Evolutionary conservation across 1,140 invertebrate genomes (phyloP), one percentile per base, ranked within the genome.

Genomic region (Papilio dardanus): DNA sequence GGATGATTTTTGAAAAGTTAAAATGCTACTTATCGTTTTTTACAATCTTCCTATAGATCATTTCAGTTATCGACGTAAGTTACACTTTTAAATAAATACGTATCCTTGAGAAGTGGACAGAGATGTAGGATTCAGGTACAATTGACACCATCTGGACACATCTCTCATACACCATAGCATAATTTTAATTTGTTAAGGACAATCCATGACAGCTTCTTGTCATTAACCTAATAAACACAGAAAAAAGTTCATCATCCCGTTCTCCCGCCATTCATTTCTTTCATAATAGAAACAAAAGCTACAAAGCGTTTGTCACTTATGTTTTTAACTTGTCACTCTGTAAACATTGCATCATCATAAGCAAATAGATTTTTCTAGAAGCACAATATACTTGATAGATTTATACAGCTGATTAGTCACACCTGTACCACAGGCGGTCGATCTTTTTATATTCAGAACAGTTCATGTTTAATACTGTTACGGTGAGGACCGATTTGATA

Each of bases 291-390:
- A 12, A 12, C 10, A 54, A 54, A 54, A 54, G 50, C 54, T 62
- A 28, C 1, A 62, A 62, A 14, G 1, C 21, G 24, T 28, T 3
- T 24, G 8, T 10, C 16, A 24, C 10, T 30, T 30, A 28, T 28
- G 24, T 62, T 28, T 62, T 16, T 1, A 62, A 10, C 12, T 10
- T 62, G 3, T 62, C 54, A 62, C 14, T 62, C 12, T 30, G 4
- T 62, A 62, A 62, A 62, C 12, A 62, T 62, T 62, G 54, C 54
- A 62, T 24, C 54, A 62, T 28, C 21, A 54, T 24, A 14, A 62
- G 12, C 3, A 62, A 62, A 62, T 62, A 28, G 54, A 62, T 30
- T 28, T 62, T 62, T 62, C 54, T 62, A 62, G 54, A 62, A 8
- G 5, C 12, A 28, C 54, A 62, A 62, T 28, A 62, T 62, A 14